Conservation (phyloP, 1,140 invertebrate genomes). For the Grapholita molesta region DNA sequence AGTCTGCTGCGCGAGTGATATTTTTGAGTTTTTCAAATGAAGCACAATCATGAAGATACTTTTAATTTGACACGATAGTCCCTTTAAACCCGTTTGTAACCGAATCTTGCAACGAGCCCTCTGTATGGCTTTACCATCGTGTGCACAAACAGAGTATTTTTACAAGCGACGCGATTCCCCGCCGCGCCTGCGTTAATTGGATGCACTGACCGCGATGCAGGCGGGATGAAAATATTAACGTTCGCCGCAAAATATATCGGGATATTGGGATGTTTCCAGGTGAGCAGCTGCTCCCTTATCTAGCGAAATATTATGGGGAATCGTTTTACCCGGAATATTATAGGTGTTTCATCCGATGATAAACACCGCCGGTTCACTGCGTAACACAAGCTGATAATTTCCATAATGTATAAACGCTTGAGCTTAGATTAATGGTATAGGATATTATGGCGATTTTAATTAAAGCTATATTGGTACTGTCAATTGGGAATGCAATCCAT, state of each 20-base stretch:
- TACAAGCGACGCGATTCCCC: conserved; percentile 39
- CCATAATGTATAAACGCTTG: background rate
- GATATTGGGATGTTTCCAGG: conserved; percentile 58
- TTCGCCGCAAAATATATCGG: conserved; percentile 50
- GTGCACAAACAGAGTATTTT: conserved; percentile 42
- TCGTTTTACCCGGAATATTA: conserved; percentile 28
- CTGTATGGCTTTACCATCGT: background rate
- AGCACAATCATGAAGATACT: too few species aligned
- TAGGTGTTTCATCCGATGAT: conserved; percentile 43
- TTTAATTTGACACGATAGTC: too few species aligned
- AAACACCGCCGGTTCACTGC: conserved; percentile 39
- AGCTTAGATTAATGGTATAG: background rate
- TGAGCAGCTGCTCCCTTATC: conserved; percentile 51
- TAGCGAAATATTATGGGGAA: conserved; percentile 38
- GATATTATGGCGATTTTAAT: background rate
- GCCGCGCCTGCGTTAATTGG: conserved; percentile 53
- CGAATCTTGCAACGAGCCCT: background rate
- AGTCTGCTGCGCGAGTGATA: too few species aligned
- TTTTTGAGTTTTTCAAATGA: too few species aligned
- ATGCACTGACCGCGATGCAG: conserved; percentile 47
- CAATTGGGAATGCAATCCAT: too few species aligned
- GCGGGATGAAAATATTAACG: conserved; percentile 53
- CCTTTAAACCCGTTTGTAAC: too few species aligned
- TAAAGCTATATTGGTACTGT: too few species aligned
- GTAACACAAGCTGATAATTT: conserved; percentile 33